Evolutionary conservation across 2,888 invertebrate genomes (phyloP).

Genomic region (Trissolcus brochymenae): DNA sequence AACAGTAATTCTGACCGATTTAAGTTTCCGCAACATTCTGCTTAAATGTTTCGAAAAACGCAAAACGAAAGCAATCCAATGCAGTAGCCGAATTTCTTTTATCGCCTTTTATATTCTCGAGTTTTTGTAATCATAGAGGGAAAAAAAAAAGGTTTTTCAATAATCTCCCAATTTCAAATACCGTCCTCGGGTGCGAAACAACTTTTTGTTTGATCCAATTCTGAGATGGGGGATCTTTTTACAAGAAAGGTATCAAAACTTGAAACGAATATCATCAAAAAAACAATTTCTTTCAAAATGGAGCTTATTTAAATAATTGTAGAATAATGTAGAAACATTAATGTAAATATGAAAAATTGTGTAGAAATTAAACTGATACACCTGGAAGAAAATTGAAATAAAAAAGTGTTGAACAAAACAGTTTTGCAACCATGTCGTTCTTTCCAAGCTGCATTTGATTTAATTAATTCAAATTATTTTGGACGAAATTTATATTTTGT

Average conservation of each 20-base stretch:
- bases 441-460: neutral
- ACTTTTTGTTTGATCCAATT: too few species aligned
- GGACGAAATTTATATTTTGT: constrained; percentile 4
- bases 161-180: neutral
- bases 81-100: neutral
- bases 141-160: neutral
- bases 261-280: too few species aligned
- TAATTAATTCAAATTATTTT: constrained; percentile 6
- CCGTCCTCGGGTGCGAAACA: neutral
- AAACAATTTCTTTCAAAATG: too few species aligned
- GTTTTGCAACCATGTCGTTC: neutral
- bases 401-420: too few species aligned
- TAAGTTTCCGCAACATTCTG: constrained; percentile 38
- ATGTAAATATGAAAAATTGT: too few species aligned
- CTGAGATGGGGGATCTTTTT: too few species aligned
- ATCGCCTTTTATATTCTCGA: neutral
- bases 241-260: too few species aligned
- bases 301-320: too few species aligned
- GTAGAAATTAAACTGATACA: too few species aligned
- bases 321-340: too few species aligned
- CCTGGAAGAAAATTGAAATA: too few species aligned
- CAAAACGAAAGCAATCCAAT: constrained; percentile 1
- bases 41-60: constrained; percentile 22
- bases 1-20: constrained; percentile 45
- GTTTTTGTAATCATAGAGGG: neutral